phyloP scores from a whole-genome alignment of 2,797 vertebrate species.

The Tokudaia muenninki region DNA sequence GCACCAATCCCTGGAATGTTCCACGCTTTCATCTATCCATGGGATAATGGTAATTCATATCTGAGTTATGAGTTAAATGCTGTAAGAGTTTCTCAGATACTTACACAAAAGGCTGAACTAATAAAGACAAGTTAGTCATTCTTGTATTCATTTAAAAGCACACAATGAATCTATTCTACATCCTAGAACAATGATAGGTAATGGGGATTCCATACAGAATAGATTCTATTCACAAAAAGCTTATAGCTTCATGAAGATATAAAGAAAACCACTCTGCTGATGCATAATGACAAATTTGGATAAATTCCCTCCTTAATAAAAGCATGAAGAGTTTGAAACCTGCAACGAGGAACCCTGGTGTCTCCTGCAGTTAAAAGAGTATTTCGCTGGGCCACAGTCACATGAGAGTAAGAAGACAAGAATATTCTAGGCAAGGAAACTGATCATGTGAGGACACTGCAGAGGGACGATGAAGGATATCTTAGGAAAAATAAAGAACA shows the following conservation, averaged over 20 bases:
- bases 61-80: neutral
- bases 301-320: neutral
- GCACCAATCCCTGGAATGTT: slow-evolving; percentile 61
- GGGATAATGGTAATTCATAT: slow-evolving; percentile 43
- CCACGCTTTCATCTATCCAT: slow-evolving; percentile 57
- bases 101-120: slow-evolving; percentile 16
- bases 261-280: neutral
- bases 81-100: slow-evolving; percentile 33
- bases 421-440: neutral
- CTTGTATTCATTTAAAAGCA: slow-evolving; percentile 36
- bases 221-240: neutral
- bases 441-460: neutral
- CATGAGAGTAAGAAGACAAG: neutral
- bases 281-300: neutral
- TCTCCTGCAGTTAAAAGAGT: neutral
- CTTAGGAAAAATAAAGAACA: neutral
- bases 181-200: neutral
- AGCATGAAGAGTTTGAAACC: neutral
- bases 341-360: neutral
- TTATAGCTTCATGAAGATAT: neutral
- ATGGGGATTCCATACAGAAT: neutral
- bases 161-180: slow-evolving; percentile 31
- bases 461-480: neutral
- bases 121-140: slow-evolving; percentile 55
- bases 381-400: neutral